Conservation (phyloP, 2,113 vertebrate species). For the Diadophis punctatus region DNA sequence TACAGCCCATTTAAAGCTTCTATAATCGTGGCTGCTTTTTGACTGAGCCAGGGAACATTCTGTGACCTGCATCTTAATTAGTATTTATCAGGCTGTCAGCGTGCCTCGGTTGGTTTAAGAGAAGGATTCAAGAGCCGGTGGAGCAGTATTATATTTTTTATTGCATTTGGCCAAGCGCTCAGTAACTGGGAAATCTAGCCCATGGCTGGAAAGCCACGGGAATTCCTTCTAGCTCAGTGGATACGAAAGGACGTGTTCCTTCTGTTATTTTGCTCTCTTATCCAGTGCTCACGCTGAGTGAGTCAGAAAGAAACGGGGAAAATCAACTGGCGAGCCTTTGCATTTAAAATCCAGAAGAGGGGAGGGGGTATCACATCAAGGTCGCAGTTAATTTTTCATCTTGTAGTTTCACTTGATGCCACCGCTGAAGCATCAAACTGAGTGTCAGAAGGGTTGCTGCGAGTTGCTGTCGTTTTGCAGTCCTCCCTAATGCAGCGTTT, state of each 20-base stretch:
- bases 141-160: background rate
- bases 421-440: background rate
- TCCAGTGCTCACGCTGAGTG: background rate
- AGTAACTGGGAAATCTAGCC: background rate
- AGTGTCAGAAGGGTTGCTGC: background rate
- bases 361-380: background rate
- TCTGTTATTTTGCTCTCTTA: background rate
- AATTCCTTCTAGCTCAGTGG: background rate
- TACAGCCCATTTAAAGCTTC: background rate
- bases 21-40: background rate
- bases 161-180: background rate
- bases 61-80: background rate
- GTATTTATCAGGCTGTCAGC: background rate
- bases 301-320: background rate
- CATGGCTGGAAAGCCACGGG: background rate
- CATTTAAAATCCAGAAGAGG: background rate
- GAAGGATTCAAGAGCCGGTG: background rate
- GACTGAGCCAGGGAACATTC: background rate
- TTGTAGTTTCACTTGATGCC: background rate
- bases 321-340: background rate
- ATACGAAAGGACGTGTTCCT: background rate
- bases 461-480: fast-evolving
- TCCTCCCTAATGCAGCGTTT: background rate
- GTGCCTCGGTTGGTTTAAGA: background rate
- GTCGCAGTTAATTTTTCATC: background rate